A percentile compares a stretch with the other conserved stretches of the same genome.
These are phyloP conservation scores for Phymorhynchus buccinoides DNA, from an alignment of 1,140 invertebrate genomes.

Conservation along the genomic window DNA sequence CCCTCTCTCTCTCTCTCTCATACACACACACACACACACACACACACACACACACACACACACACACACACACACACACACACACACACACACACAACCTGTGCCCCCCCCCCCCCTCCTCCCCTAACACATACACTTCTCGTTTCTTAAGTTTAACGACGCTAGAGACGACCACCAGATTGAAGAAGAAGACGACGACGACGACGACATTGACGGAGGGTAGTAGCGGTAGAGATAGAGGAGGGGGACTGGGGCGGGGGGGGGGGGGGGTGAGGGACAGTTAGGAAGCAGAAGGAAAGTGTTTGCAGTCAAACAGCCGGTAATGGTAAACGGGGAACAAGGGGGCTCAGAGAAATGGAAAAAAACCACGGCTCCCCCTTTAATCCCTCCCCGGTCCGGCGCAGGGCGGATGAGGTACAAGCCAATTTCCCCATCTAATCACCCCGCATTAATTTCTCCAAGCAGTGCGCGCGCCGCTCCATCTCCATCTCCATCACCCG, in stretches of 20 bases:
- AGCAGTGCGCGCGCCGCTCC: constrained; percentile 23
- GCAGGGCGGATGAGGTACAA: constrained; percentile 45
- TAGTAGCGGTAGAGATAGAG: neutral
- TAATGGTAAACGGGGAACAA: constrained; percentile 45
- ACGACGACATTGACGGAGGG: constrained; percentile 2
- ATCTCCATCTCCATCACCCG: constrained; percentile 40
- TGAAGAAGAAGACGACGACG: neutral
- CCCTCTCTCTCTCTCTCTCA: too few relatives aligned
- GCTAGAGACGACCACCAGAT: neutral
- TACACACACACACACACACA: too few relatives aligned
- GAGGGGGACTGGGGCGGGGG: neutral
- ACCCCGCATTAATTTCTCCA: constrained; percentile 49
- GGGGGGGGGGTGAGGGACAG: neutral
- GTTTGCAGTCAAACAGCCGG: constrained; percentile 49
- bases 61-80: too few relatives aligned
- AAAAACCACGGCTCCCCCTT: constrained; percentile 43
- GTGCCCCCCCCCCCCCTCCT: too few relatives aligned
- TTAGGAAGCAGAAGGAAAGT: constrained; percentile 39
- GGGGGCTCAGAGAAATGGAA: constrained; percentile 50
- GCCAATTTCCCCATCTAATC: constrained; percentile 50
- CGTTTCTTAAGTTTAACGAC: too few relatives aligned
- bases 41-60: too few relatives aligned
- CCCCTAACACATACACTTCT: too few relatives aligned
- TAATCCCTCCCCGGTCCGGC: constrained; percentile 45
- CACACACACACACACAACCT: too few relatives aligned